Evolutionary conservation across 2,113 vertebrate species (phyloP).

Genomic region (Mustela nigripes): DNA sequence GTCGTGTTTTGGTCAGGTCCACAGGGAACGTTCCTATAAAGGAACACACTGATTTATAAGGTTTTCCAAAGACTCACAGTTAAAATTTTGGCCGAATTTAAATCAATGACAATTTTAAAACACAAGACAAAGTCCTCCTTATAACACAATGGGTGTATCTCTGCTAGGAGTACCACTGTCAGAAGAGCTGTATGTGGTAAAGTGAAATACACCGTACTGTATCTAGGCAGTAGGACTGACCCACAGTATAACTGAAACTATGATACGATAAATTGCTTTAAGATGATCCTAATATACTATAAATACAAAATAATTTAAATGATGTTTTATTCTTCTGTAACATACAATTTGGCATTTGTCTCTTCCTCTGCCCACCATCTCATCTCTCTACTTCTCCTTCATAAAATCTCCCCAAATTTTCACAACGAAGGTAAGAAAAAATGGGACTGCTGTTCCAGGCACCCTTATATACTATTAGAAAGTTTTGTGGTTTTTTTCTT

Average conservation of each 20-base stretch:
- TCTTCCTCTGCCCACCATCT: background rate
- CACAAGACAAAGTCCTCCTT: background rate
- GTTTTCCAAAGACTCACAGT: constrained; percentile 36
- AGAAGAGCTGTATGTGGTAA: background rate
- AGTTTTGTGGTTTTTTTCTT: background rate
- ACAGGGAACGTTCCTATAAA: constrained; percentile 95
- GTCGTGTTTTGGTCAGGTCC: constrained; percentile 96
- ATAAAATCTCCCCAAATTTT: constrained; percentile 59
- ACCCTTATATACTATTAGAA: constrained; percentile 39
- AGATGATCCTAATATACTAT: background rate
- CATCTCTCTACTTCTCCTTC: background rate
- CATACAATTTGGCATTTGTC: constrained; percentile 1
- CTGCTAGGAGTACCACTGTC: background rate
- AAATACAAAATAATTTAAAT: constrained; percentile 63
- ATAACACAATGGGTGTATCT: background rate
- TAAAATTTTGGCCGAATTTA: constrained; percentile 12
- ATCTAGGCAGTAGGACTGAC: constrained; percentile 36
- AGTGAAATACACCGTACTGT: constrained; percentile 38
- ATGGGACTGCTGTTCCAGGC: background rate
- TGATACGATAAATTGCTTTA: constrained; percentile 13
- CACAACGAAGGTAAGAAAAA: constrained; percentile 42
- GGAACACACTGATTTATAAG: constrained; percentile 60
- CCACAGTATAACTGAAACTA: background rate
- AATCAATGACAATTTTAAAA: constrained; percentile 34
- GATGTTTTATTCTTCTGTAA: constrained; percentile 44